phyloP scores from a whole-genome alignment of 2,113 vertebrate genomes.

The Scomber colias region DNA sequence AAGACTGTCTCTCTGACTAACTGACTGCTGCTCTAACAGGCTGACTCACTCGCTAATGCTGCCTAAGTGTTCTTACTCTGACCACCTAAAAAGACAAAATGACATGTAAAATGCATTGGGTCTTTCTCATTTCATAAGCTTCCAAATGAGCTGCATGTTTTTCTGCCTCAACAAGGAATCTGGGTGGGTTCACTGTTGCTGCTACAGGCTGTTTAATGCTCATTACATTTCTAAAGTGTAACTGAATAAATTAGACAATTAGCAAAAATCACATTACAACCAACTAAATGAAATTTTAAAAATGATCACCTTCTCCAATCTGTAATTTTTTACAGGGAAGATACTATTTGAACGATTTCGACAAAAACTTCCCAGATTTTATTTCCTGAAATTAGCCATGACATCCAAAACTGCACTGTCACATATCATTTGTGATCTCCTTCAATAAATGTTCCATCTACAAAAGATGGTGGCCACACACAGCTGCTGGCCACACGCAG shows the following conservation, averaged over 20 bases:
- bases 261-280: conserved; percentile 27
- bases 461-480: conserved; percentile 52
- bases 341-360: not conserved
- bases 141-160: conserved; percentile 16
- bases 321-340: not conserved
- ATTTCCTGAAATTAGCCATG: conserved; percentile 33
- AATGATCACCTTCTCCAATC: not conserved
- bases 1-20: conserved; percentile 61
- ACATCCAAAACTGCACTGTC: conserved; percentile 38
- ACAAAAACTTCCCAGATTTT: not conserved
- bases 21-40: conserved; percentile 53
- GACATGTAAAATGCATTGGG: conserved; percentile 26
- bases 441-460: not conserved
- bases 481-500: conserved; percentile 57
- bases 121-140: not conserved
- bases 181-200: not conserved
- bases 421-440: conserved; percentile 41
- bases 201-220: conserved; percentile 8
- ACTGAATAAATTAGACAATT: conserved; percentile 1
- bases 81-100: conserved; percentile 46
- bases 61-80: conserved; percentile 39
- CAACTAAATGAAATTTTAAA: not conserved
- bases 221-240: not conserved
- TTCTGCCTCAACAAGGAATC: not conserved
- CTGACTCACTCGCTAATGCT: conserved; percentile 44